These are phyloP conservation scores for Calameuta idolon DNA, from an alignment of 2,888 invertebrate genomes.

Conservation along the genomic window DNA sequence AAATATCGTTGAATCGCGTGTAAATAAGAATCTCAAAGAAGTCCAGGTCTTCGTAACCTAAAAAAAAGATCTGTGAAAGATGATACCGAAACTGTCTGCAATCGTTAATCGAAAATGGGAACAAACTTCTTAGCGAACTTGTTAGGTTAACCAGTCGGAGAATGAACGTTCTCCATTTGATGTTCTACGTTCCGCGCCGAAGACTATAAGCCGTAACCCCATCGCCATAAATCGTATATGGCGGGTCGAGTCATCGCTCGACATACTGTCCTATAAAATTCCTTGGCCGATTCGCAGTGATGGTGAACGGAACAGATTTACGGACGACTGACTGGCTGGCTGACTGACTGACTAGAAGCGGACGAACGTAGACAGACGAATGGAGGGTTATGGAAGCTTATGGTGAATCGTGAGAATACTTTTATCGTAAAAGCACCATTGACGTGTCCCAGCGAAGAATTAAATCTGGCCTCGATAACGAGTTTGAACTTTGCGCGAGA, in stretches of 20 bases:
- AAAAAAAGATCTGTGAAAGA: not conserved
- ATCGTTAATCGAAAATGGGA: conserved; percentile 37
- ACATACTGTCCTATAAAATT: conserved; percentile 39
- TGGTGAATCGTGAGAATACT: not conserved
- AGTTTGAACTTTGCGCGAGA: not conserved
- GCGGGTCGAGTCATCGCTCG: conserved; percentile 37
- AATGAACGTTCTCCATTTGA: not conserved
- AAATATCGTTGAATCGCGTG: not conserved
- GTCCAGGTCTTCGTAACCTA: not conserved
- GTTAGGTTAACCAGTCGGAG: not conserved
- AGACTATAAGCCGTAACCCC: conserved; percentile 25
- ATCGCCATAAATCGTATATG: conserved; percentile 40
- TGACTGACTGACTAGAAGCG: not conserved
- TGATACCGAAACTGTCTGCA: conserved; percentile 10
- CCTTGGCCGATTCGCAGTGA: not conserved
- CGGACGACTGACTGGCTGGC: not conserved
- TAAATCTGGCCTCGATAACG: not conserved
- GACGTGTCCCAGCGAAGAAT: not conserved
- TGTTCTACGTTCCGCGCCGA: not conserved
- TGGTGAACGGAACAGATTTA: not conserved
- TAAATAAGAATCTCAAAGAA: not conserved
- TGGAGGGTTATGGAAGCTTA: not conserved
- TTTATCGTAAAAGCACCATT: not conserved
- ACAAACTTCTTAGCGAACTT: conserved; percentile 21
- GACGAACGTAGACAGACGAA: not conserved